Percentiles rank a stretch among this genome's conserved stretches.
These are phyloP conservation scores for Busseola fusca DNA, from an alignment of 2,888 invertebrate genomes.

Conservation along the genomic window DNA sequence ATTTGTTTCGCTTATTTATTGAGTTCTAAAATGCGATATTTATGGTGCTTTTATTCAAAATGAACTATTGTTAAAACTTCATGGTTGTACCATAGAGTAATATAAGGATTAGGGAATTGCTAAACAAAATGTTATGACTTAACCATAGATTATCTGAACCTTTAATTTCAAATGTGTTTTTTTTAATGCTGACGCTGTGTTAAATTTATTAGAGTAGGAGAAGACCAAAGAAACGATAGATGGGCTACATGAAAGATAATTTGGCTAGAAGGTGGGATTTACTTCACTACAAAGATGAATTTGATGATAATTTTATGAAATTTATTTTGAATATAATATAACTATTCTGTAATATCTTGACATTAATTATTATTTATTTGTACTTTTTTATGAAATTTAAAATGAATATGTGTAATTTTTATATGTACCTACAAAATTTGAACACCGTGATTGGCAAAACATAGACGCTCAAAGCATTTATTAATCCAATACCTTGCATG, in stretches of 20 bases:
- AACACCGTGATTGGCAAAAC: too few relatives aligned
- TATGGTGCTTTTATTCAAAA: slow-evolving; percentile 28
- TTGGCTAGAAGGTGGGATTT: too few relatives aligned
- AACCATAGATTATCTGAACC: slow-evolving; percentile 1
- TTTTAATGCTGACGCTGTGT: not conserved
- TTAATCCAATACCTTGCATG: too few relatives aligned
- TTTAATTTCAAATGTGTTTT: slow-evolving; percentile 7
- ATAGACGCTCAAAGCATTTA: too few relatives aligned
- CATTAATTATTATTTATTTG: too few relatives aligned
- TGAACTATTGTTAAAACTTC: slow-evolving; percentile 11
- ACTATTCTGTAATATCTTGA: too few relatives aligned
- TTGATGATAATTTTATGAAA: too few relatives aligned
- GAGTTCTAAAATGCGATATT: slow-evolving; percentile 20
- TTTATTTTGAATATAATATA: too few relatives aligned
- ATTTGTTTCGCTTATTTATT: slow-evolving; percentile 23
- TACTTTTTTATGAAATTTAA: too few relatives aligned
- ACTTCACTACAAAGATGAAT: too few relatives aligned
- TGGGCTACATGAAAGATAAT: not conserved
- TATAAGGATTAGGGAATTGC: slow-evolving; percentile 4
- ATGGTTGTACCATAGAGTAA: slow-evolving; percentile 3
- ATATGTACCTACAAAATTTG: too few relatives aligned
- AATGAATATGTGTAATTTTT: too few relatives aligned
- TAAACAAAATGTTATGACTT: slow-evolving; percentile 8
- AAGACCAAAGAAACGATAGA: not conserved
- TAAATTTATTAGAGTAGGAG: not conserved